Evolutionary conservation across 2,888 invertebrate genomes (phyloP).

Genomic region (Drosophila austrosaltans): DNA sequence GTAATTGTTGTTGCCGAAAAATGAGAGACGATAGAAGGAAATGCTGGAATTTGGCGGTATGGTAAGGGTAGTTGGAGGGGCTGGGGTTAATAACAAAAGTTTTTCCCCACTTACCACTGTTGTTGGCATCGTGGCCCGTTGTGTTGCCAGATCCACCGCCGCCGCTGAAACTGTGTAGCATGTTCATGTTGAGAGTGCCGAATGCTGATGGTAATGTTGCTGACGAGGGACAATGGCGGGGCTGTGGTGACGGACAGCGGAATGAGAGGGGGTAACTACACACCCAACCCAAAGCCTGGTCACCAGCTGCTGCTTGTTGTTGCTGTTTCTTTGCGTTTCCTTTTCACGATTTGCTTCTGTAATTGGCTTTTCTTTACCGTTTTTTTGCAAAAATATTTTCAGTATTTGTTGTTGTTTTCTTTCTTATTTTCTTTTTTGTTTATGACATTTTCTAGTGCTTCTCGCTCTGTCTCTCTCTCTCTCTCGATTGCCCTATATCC

Average conservation of each 20-base stretch:
- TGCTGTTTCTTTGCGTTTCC: constrained; percentile 6
- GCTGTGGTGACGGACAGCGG: background rate
- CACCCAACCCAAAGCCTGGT: constrained; percentile 9
- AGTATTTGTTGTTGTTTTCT: constrained; percentile 11
- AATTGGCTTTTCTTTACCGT: constrained; percentile 14
- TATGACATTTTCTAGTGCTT: constrained; percentile 12
- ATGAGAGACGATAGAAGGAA: constrained; percentile 7
- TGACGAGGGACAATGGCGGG: background rate
- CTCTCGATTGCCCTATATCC: background rate
- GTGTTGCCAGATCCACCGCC: constrained; percentile 69
- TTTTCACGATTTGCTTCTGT: constrained; percentile 11
- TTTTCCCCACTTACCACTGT: constrained; percentile 69
- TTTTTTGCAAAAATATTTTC: constrained; percentile 12
- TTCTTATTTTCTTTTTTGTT: constrained; percentile 48
- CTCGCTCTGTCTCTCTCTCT: too few species aligned
- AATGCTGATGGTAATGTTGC: constrained; percentile 15
- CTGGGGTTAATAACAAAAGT: constrained; percentile 30
- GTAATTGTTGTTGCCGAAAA: constrained; percentile 43
- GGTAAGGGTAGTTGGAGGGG: background rate
- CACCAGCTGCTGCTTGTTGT: constrained; percentile 17
- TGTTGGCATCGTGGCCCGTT: constrained; percentile 61
- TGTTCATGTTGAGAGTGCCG: constrained; percentile 70
- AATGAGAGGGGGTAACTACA: background rate
- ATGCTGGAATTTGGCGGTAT: constrained; percentile 9
- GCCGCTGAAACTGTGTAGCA: constrained; percentile 80